These are phyloP conservation scores for Cisticola juncidis DNA, from an alignment of 2,113 vertebrate genomes.

Conservation along the genomic window DNA sequence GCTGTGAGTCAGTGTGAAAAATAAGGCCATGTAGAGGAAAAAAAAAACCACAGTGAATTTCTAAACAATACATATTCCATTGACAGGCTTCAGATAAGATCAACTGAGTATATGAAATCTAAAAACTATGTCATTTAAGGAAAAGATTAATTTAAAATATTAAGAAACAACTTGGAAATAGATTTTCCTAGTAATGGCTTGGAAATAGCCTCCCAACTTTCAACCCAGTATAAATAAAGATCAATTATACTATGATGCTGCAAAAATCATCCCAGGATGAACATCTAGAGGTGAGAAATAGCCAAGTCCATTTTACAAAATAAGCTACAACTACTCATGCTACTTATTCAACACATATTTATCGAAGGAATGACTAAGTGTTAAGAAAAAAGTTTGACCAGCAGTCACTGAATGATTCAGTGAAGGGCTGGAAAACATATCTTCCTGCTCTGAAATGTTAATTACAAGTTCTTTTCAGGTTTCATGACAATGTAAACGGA, in stretches of 20 bases:
- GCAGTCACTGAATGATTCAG: neutral
- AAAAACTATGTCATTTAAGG: neutral
- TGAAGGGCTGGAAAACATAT: neutral
- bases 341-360: neutral
- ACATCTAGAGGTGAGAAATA: neutral
- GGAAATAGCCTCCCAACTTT: neutral
- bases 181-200: neutral
- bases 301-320: neutral
- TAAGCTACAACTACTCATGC: neutral
- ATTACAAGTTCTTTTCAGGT: neutral
- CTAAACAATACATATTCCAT: slow-evolving; percentile 43
- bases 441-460: slow-evolving; percentile 10
- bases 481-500: neutral
- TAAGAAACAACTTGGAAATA: neutral
- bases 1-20: slow-evolving; percentile 54
- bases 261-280: neutral
- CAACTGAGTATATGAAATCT: neutral
- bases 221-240: neutral
- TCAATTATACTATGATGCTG: neutral
- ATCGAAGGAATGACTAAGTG: neutral
- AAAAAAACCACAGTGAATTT: neutral
- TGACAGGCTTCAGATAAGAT: slow-evolving; percentile 33
- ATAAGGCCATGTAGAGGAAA: slow-evolving; percentile 26
- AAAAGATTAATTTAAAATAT: neutral
- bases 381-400: neutral